phyloP scores from a whole-genome alignment of 1,140 invertebrate genomes.

The Drosophila bifasciata region DNA sequence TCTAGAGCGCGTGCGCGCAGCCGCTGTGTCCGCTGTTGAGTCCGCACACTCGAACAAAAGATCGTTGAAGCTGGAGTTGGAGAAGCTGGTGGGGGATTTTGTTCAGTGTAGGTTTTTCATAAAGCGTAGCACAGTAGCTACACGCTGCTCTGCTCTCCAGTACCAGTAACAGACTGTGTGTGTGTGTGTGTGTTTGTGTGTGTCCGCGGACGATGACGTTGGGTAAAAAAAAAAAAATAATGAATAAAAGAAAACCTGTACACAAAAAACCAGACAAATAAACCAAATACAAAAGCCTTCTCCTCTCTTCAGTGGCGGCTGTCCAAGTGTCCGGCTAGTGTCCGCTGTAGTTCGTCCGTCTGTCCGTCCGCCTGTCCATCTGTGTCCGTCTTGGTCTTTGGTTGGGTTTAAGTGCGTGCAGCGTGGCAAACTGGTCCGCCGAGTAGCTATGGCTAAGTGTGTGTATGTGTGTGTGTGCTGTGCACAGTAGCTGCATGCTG shows the following conservation, averaged over 20 bases:
- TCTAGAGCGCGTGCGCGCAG: conserved; percentile 55
- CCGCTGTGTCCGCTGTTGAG: not conserved
- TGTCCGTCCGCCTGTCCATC: conserved; percentile 20
- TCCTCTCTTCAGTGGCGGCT: conserved; percentile 29
- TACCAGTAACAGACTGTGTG: not conserved
- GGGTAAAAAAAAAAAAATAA: conserved; percentile 78
- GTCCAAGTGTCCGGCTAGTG: conserved; percentile 4
- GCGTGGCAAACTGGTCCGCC: conserved; percentile 69
- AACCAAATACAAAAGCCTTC: conserved; percentile 74
- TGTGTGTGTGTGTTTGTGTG: conserved; percentile 31
- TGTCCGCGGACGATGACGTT: conserved; percentile 66
- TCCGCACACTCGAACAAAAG: conserved; percentile 12
- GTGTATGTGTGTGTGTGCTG: conserved; percentile 12
- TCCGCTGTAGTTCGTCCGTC: conserved; percentile 27
- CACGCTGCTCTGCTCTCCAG: too few species aligned
- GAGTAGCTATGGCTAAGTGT: conserved; percentile 7
- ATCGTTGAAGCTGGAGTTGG: too few species aligned
- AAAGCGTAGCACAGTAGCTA: conserved; percentile 75
- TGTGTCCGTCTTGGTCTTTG: conserved; percentile 25
- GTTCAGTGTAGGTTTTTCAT: conserved; percentile 54
- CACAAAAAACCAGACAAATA: conserved; percentile 67
- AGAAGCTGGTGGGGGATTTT: conserved; percentile 38
- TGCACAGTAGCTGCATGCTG: conserved; percentile 55
- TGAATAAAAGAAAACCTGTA: conserved; percentile 82
- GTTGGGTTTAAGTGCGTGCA: conserved; percentile 70